Evolutionary conservation across 2,113 vertebrate genomes (phyloP), one percentile per base, ranked within the genome.

Genomic region (Helogale parvula): DNA sequence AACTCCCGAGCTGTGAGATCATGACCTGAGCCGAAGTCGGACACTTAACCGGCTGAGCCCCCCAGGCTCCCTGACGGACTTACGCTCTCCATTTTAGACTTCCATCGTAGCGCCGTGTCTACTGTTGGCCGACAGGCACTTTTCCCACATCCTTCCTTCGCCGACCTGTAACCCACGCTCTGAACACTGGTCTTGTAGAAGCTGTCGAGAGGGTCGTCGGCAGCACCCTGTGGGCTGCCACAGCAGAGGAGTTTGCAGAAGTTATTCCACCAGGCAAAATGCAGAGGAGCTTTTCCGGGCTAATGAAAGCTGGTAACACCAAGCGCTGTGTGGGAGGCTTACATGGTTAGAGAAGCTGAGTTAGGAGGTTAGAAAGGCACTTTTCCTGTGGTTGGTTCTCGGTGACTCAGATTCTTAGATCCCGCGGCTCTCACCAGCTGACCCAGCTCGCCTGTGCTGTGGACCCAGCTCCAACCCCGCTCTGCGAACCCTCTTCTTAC

Each of bases 81-180:
- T 76, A 9, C 1, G 3, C n/a, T 52, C 77, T 60, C 47, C 12
- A 17, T 12, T 19, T 41, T 27, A 88, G 89, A 47, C 52, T 33
- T 41, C 9, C 0, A 1, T 4, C 13, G 5, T 35, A 33, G 45
- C 35, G 10, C 65, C 45, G 23, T 1, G 5, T 63, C 15, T 12
- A 79, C 1, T 50, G 38, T 71, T 0, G n/a, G 16, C 41, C 17
- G 31, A 33, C 1, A 1, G 19, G 8, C 21, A 14, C 27, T 50
- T 80, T 47, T 86, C 23, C 80, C 57, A 17, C 57, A 21, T 29
- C 41, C 38, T 50, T 41, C 19, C 33, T 83, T 33, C 5, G 60
- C 19, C 31, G 16, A 35, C 11, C 38, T 79, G n/a, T 84, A 7
- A 14, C 5, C 2, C 69, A 7, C 3, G 8, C 54, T 54, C 0